Conservation (phyloP, 2,797 vertebrate genomes). For the Phoeniculus purpureus region DNA sequence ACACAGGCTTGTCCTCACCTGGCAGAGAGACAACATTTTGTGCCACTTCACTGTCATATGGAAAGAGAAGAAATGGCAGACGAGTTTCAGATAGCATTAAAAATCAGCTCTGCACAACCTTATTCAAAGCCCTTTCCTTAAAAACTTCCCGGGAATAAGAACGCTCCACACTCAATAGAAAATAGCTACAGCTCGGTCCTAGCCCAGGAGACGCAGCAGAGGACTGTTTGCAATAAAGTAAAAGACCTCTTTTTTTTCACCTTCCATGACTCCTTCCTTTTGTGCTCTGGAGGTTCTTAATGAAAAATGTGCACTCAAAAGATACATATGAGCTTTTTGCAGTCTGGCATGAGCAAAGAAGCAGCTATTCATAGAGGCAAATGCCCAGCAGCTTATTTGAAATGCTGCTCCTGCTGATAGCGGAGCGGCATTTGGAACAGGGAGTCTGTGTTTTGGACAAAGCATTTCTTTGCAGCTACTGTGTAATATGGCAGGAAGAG, state of each 20-base stretch:
- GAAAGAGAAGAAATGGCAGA: background rate
- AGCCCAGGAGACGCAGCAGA: conserved; percentile 14
- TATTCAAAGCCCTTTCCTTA: conserved; percentile 24
- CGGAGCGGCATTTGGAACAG: background rate
- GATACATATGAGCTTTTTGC: conserved; percentile 21
- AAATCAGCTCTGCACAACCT: background rate
- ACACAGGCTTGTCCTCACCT: background rate
- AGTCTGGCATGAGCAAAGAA: conserved; percentile 37
- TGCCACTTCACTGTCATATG: background rate
- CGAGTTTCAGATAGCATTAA: background rate
- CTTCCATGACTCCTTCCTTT: background rate
- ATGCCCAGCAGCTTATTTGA: conserved; percentile 43
- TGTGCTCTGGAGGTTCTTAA: conserved; percentile 19
- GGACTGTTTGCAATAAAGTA: background rate
- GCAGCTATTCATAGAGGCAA: conserved; percentile 51
- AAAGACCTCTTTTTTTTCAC: conserved; percentile 2
- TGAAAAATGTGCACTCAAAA: conserved; percentile 51
- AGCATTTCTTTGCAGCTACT: conserved; percentile 32
- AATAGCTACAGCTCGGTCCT: conserved; percentile 32
- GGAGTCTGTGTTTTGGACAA: conserved; percentile 55
- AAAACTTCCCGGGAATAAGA: conserved; percentile 8
- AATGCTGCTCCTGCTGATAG: conserved; percentile 46
- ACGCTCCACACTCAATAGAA: background rate
- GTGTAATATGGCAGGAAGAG: conserved; percentile 14
- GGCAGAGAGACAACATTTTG: background rate